Conservation (phyloP, 2,888 invertebrate genomes). For the Acronicta psi region DNA sequence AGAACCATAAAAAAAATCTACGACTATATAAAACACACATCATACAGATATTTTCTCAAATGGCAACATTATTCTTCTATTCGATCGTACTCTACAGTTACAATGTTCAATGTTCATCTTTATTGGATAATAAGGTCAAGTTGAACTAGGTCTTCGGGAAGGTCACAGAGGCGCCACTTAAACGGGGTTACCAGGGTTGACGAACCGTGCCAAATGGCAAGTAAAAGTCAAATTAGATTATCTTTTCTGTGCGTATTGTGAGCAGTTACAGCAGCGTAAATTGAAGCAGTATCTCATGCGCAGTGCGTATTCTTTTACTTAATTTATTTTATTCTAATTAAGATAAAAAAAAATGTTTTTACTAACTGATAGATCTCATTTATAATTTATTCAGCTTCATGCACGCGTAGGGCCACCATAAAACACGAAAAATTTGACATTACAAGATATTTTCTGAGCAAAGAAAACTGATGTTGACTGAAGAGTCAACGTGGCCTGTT, state of each 20-base stretch:
- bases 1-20: too few relatives aligned
- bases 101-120: conserved; percentile 17
- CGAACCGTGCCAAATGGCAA: conserved; percentile 54
- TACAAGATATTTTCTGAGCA: too few relatives aligned
- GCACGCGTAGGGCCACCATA: too few relatives aligned
- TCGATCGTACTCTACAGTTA: background rate
- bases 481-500: too few relatives aligned
- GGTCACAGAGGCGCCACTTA: conserved; percentile 63
- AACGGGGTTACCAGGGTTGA: conserved; percentile 53
- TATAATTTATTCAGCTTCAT: too few relatives aligned
- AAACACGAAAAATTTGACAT: too few relatives aligned
- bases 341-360: too few relatives aligned
- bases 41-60: conserved; percentile 18
- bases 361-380: too few relatives aligned
- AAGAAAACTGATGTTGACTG: too few relatives aligned
- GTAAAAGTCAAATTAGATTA: conserved; percentile 55
- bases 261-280: conserved; percentile 6
- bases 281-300: too few relatives aligned
- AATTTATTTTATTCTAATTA: too few relatives aligned
- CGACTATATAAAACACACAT: too few relatives aligned
- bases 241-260: conserved; percentile 15
- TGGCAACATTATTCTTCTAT: conserved; percentile 22
- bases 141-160: conserved; percentile 50
- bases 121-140: conserved; percentile 55
- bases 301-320: background rate